Conservation (phyloP, 1,140 invertebrate species). For the Trachymyrmex cornetzi region DNA sequence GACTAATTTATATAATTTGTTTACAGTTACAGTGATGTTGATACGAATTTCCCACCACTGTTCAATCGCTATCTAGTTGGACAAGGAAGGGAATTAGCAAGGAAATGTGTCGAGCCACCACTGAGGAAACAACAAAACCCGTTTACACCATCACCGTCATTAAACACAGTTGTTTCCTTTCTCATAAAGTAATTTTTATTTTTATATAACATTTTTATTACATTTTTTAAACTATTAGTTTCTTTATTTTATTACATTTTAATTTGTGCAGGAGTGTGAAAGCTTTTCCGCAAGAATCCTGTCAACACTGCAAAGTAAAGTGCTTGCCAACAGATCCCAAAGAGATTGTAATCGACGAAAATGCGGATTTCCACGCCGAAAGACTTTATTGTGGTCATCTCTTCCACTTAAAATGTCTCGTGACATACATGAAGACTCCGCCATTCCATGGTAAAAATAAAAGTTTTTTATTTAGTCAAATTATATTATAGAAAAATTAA, state of each 20-base stretch:
- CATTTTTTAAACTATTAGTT: not conserved
- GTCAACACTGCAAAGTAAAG: constrained; percentile 89
- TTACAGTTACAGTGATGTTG: constrained; percentile 87
- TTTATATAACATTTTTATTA: constrained; percentile 20
- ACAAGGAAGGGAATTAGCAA: constrained; percentile 90
- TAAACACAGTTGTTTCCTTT: constrained; percentile 89
- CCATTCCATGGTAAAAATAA: constrained; percentile 90
- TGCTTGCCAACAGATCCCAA: constrained; percentile 89
- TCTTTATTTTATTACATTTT: constrained; percentile 24
- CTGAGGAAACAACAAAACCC: constrained; percentile 85
- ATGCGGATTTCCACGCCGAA: constrained; percentile 89
- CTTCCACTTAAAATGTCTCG: constrained; percentile 91
- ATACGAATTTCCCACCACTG: constrained; percentile 90
- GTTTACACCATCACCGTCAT: constrained; percentile 89
- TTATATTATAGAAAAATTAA: not conserved
- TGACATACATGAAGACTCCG: constrained; percentile 91
- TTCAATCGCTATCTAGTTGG: constrained; percentile 89
- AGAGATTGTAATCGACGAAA: constrained; percentile 88
- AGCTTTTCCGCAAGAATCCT: constrained; percentile 88
- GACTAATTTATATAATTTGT: constrained; percentile 39
- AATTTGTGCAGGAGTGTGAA: constrained; percentile 85
- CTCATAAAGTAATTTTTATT: constrained; percentile 85
- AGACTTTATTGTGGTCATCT: constrained; percentile 92
- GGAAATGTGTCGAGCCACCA: constrained; percentile 91
- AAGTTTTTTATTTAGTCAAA: constrained; percentile 1